A percentile compares a stretch with the other conserved stretches of the same genome.
phyloP scores from a whole-genome alignment of 1,140 invertebrate species.

The Scaptomyza pallida region DNA sequence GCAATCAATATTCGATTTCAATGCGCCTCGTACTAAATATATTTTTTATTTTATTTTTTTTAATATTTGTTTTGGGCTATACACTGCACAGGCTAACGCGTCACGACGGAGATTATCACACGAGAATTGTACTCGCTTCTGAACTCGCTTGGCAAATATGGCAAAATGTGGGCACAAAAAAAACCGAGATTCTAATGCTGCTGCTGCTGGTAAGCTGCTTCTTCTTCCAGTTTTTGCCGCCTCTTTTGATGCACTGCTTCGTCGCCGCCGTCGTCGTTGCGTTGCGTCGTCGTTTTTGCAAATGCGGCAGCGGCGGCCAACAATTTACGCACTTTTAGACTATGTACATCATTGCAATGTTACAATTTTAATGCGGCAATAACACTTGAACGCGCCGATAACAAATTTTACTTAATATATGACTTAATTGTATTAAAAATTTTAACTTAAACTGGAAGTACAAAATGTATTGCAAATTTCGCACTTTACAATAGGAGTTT shows the following conservation, averaged over 20 bases:
- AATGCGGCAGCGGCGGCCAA: slow-evolving; percentile 60
- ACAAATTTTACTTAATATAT: slow-evolving; percentile 49
- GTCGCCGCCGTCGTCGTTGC: slow-evolving; percentile 68
- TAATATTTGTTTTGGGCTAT: slow-evolving; percentile 25
- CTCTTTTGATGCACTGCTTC: slow-evolving; percentile 80
- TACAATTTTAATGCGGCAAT: slow-evolving; percentile 27
- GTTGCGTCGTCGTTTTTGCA: slow-evolving; percentile 75
- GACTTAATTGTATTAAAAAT: slow-evolving; percentile 67
- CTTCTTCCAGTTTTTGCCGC: slow-evolving; percentile 79
- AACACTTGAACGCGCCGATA: slow-evolving; percentile 48
- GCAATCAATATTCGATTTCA: slow-evolving; percentile 57
- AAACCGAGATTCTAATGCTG: slow-evolving; percentile 52
- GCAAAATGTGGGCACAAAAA: slow-evolving; percentile 22
- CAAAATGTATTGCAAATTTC: slow-evolving; percentile 77
- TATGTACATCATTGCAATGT: slow-evolving; percentile 58
- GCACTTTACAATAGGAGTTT: slow-evolving; percentile 66
- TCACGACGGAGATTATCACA: slow-evolving; percentile 37
- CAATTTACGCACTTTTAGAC: slow-evolving; percentile 71
- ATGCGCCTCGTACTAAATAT: slow-evolving; percentile 33
- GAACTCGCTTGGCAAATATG: slow-evolving; percentile 40
- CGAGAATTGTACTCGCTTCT: slow-evolving; percentile 20
- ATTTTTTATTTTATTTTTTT: slow-evolving; percentile 22
- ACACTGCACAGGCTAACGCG: slow-evolving; percentile 37
- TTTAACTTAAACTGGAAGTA: slow-evolving; percentile 78
- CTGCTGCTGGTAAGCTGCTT: slow-evolving; percentile 48